Evolutionary conservation across 2,113 vertebrate species (phyloP).

Genomic region (Piaya cayana): DNA sequence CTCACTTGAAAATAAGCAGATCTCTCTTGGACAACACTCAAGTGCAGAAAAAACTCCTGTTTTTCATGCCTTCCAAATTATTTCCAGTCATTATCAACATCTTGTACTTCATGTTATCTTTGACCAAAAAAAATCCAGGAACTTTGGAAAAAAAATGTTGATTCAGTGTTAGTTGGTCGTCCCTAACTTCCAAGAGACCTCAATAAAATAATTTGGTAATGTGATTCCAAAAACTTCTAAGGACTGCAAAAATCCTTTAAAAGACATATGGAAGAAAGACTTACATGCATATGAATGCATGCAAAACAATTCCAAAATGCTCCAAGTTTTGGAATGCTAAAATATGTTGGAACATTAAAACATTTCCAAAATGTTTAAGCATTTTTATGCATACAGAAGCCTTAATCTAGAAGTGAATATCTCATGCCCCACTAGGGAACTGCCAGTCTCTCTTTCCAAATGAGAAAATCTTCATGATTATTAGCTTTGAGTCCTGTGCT

Average conservation of each 20-base stretch:
- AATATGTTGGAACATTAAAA: constrained; percentile 25
- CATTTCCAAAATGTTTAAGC: constrained; percentile 34
- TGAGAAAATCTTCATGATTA: background rate
- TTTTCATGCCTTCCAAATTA: background rate
- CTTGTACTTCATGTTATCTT: background rate
- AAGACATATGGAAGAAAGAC: background rate
- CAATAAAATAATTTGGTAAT: background rate
- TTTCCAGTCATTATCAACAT: background rate
- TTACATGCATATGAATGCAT: background rate
- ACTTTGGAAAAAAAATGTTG: background rate
- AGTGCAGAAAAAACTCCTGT: background rate
- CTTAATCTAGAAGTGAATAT: constrained; percentile 4
- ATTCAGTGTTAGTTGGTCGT: background rate
- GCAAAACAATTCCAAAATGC: background rate
- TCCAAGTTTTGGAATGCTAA: constrained; percentile 20
- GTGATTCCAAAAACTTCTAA: background rate
- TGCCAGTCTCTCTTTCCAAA: background rate
- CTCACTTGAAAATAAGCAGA: background rate
- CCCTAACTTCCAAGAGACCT: background rate
- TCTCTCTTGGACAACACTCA: background rate
- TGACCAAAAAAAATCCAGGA: background rate
- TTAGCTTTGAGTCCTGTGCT: background rate
- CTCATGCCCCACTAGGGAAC: background rate
- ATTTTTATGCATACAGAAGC: background rate
- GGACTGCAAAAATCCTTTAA: background rate